Evolutionary conservation across 2,797 vertebrate species (phyloP), one percentile per base, ranked within the genome.

Genomic region (Tangara arthus): DNA sequence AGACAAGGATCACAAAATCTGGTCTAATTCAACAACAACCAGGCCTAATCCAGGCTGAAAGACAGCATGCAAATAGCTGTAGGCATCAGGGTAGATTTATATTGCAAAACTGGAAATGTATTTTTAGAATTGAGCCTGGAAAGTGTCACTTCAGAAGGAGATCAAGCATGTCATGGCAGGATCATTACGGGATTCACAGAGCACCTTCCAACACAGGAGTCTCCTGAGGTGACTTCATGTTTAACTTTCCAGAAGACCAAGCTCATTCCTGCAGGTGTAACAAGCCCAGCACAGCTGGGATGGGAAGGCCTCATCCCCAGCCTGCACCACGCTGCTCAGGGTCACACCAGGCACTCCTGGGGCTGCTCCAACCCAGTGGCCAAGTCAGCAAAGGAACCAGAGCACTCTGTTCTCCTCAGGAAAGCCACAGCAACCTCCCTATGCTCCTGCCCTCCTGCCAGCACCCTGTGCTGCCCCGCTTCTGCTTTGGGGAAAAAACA

Each of bases 331-430:
- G 0, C 5, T 1, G 16, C 73, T 55, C 8, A 14, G 46, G 55
- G 55, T 37, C 22, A 5, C 24, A 23, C 20, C 76, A 56, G 12
- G 0, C 2, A 4, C 56, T 46, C 0, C 0, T 28, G 26, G 35
- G 11, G 10, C 10, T 16, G 59, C 63, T 52, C 24, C 22, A 82
- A n/a, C 16, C 42, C 5, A 2, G 2, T 2, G 35, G 30, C 71
- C 3, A 5, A 66, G 64, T 20, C 52, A 28, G 89, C 27, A 2
- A 13, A 80, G 56, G 76, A 76, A 85, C 55, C 4, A 9, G 42
- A 63, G n/a, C 2, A 2, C 49, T 73, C 39, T 1, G 1, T 6
- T 24, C 30, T 64, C n/a, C 53, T 17, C 57, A 37, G 41, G 35
- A 70, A 80, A 47, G 14, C 56, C 63, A 75, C 64, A 39, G 22